Conservation (phyloP, 2,113 vertebrate genomes). For the Burhinus bistriatus region DNA sequence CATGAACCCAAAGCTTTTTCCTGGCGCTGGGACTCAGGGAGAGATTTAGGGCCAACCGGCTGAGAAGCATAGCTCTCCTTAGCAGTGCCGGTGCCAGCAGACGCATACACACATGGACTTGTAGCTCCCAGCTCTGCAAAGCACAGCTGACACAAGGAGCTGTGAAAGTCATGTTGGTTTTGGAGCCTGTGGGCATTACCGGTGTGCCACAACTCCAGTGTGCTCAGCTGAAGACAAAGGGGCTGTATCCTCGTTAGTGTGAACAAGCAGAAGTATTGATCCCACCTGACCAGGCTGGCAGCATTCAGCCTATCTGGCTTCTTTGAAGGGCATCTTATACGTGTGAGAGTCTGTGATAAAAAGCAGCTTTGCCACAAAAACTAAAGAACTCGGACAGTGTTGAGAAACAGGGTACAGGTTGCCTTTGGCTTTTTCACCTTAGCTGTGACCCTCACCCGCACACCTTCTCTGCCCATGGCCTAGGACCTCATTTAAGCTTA, state of each 20-base stretch:
- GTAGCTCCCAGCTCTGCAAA: background rate
- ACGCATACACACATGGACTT: background rate
- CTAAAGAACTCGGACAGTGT: background rate
- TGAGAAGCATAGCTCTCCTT: background rate
- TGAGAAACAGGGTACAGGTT: background rate
- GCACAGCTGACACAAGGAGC: background rate
- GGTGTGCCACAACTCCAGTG: background rate
- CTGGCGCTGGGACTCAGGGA: background rate
- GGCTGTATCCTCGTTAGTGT: fast-evolving
- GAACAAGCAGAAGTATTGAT: background rate
- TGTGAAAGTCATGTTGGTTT: background rate
- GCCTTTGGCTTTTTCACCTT: background rate
- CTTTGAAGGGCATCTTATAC: background rate
- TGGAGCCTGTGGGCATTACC: background rate
- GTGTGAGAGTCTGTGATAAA: background rate
- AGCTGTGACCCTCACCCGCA: background rate
- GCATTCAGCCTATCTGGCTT: background rate
- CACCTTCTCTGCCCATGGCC: background rate
- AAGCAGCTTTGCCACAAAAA: background rate
- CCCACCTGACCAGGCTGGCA: background rate
- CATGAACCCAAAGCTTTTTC: background rate
- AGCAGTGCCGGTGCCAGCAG: background rate
- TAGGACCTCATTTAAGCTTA: background rate
- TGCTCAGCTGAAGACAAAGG: background rate
- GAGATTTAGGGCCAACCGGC: background rate